phyloP scores from a whole-genome alignment of 2,797 vertebrate species.

The Denticeps clupeoides region DNA sequence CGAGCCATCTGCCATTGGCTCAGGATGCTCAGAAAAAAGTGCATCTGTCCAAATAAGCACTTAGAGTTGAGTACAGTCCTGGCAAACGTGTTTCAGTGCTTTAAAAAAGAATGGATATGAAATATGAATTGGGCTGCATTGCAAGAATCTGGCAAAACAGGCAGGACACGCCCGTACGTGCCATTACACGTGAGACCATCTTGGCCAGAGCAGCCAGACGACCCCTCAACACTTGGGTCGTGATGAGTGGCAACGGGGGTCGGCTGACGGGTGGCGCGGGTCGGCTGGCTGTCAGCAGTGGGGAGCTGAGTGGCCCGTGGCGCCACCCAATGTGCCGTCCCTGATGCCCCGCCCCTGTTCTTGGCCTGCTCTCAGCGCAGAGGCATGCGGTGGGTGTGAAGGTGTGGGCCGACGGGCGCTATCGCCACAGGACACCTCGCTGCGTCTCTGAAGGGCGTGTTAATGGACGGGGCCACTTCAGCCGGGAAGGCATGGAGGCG shows the following conservation, averaged over 20 bases:
- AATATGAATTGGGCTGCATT: not conserved
- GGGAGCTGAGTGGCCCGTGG: constrained; percentile 16
- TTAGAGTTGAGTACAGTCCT: not conserved
- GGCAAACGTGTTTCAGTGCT: not conserved
- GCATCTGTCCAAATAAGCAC: constrained; percentile 1
- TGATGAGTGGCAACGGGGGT: constrained; percentile 1
- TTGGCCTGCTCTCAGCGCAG: constrained; percentile 11
- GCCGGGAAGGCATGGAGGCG: constrained; percentile 6
- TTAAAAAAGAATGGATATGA: not conserved
- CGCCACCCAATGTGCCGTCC: constrained; percentile 2
- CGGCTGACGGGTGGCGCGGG: constrained; percentile 11
- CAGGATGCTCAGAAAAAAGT: too few species aligned
- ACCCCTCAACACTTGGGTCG: constrained; percentile 4
- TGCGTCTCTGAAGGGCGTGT: constrained; percentile 40
- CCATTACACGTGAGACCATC: not conserved
- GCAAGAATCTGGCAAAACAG: not conserved
- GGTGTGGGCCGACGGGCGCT: constrained; percentile 36
- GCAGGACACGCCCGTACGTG: not conserved
- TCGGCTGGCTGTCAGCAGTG: constrained; percentile 16
- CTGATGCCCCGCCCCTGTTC: not conserved
- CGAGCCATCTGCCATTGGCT: too few species aligned
- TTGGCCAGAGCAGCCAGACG: not conserved
- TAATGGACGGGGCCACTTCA: constrained; percentile 56
- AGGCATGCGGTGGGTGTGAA: constrained; percentile 30
- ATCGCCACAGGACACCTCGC: constrained; percentile 53